Evolutionary conservation across 2,797 vertebrate genomes (phyloP).

Genomic region (Halcyon leucocephala): DNA sequence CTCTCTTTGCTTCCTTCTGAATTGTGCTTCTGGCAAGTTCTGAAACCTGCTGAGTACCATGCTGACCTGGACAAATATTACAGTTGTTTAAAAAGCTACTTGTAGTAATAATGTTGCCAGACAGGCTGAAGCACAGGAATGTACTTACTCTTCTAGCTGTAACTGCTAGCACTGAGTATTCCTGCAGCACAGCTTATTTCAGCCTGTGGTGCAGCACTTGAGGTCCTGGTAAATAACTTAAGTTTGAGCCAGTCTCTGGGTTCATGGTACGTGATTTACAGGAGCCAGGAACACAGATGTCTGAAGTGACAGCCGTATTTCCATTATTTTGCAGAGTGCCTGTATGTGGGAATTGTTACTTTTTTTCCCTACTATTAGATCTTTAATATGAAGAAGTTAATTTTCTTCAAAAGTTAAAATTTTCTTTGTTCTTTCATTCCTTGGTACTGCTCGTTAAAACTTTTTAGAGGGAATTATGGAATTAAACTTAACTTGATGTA

Average conservation of each 20-base stretch:
- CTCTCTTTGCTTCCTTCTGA: not conserved
- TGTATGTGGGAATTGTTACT: not conserved
- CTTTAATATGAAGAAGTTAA: not conserved
- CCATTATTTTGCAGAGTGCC: not conserved
- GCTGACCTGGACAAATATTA: slow-evolving; percentile 20
- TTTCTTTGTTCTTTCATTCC: not conserved
- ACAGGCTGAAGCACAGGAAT: not conserved
- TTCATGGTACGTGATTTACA: not conserved
- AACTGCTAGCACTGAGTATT: not conserved
- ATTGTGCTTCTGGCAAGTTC: not conserved
- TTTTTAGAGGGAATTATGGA: not conserved
- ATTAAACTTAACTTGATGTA: not conserved
- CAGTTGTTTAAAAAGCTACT: not conserved
- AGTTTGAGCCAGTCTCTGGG: not conserved
- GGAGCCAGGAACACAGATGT: not conserved
- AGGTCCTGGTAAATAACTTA: slow-evolving; percentile 2
- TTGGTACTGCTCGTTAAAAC: not conserved
- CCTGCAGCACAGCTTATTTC: not conserved
- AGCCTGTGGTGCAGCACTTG: not conserved
- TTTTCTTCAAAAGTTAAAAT: not conserved
- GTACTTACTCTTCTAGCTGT: not conserved
- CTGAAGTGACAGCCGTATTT: not conserved
- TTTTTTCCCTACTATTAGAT: not conserved
- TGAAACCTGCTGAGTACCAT: slow-evolving; percentile 10
- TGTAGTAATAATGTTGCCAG: not conserved